phyloP scores from a whole-genome alignment of 1,140 invertebrate genomes.

The Cyclargus thomasi region DNA sequence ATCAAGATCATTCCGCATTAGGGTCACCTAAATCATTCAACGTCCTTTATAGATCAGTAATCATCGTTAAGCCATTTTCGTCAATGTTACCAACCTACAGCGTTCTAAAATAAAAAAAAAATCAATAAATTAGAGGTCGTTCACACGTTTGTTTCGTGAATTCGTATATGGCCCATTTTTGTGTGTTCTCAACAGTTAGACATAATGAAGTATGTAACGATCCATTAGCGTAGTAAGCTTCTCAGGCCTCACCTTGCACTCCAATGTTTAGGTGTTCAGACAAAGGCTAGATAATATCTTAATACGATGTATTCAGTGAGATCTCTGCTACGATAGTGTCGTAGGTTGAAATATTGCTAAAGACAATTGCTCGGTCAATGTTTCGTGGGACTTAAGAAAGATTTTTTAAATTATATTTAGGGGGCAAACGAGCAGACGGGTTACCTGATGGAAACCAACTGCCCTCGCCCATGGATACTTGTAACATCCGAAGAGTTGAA shows the following conservation, averaged over 20 bases:
- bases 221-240: background rate
- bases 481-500: no score
- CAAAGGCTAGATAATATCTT: background rate
- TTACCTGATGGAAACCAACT: no score
- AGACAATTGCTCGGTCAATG: background rate
- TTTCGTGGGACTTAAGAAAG: background rate
- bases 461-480: no score
- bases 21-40: background rate
- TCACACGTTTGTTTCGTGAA: background rate
- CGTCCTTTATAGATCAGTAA: background rate
- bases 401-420: no score
- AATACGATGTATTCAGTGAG: background rate
- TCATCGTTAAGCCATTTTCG: slow-evolving; percentile 4
- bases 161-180: background rate
- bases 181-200: background rate
- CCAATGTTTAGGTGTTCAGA: background rate
- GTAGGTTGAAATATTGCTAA: background rate
- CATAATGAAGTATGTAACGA: background rate
- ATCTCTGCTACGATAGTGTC: background rate
- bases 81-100: slow-evolving; percentile 10
- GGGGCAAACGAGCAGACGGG: no score
- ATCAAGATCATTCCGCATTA: slow-evolving; percentile 1
- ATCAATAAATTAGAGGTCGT: background rate
- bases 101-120: background rate
- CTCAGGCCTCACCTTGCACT: background rate